Percentiles rank a stretch among this genome's conserved stretches.
These are phyloP conservation scores for Crypturellus tataupa DNA, from an alignment of 2,797 vertebrate species.

Conservation along the genomic window DNA sequence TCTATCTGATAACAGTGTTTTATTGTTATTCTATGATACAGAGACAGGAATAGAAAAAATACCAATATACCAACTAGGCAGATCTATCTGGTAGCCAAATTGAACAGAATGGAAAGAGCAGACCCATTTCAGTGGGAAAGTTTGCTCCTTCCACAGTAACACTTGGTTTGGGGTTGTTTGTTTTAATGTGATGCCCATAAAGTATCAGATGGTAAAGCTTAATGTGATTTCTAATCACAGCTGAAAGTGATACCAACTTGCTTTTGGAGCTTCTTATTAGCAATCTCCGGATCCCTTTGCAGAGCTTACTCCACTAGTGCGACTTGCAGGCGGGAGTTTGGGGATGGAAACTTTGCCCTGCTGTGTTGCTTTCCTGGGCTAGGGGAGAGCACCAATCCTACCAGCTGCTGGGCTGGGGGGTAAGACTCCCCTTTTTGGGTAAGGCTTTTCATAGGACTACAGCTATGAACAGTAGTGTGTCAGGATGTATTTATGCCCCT, in stretches of 20 bases:
- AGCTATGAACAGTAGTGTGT: background rate
- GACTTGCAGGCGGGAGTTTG: background rate
- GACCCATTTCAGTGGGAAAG: background rate
- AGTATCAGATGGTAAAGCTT: background rate
- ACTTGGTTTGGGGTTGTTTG: background rate
- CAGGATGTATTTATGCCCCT: background rate
- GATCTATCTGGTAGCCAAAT: background rate
- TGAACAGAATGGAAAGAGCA: background rate
- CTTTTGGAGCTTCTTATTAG: background rate
- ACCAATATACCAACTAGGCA: background rate
- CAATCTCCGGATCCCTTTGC: background rate
- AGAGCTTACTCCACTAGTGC: background rate
- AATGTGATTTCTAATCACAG: background rate
- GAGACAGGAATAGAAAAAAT: background rate
- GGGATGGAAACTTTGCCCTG: background rate
- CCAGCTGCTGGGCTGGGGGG: background rate
- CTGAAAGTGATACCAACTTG: background rate
- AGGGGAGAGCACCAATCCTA: background rate
- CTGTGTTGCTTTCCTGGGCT: background rate
- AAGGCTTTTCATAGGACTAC: background rate
- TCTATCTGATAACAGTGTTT: background rate
- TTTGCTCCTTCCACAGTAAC: background rate
- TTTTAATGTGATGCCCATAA: background rate
- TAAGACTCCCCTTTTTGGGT: background rate
- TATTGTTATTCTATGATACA: background rate